Evolutionary conservation across 2,113 vertebrate species (phyloP).

Genomic region (Labeo catla): DNA sequence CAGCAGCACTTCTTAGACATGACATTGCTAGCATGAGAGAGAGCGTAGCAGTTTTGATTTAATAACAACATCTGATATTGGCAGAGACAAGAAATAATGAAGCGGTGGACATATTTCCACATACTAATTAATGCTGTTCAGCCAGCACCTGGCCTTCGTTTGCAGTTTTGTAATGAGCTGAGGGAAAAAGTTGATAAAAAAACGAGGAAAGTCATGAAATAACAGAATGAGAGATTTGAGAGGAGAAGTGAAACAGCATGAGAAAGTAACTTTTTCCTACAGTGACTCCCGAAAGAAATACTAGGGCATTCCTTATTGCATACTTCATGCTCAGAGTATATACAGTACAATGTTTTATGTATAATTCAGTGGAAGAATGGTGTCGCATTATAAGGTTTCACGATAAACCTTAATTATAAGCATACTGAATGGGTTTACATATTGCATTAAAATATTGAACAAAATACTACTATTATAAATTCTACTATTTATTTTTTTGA

Average conservation of each 20-base stretch:
- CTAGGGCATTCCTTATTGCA: not conserved
- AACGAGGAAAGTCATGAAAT: not conserved
- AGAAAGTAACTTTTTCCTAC: not conserved
- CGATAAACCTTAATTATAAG: too few relatives aligned
- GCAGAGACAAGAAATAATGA: conserved; percentile 32
- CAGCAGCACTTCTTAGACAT: not conserved
- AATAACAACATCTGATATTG: conserved; percentile 34
- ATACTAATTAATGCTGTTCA: conserved; percentile 35
- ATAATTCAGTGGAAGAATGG: not conserved
- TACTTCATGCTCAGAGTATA: not conserved
- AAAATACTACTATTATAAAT: not conserved
- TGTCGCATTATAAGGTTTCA: not conserved
- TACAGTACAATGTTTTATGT: not conserved
- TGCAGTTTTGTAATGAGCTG: conserved; percentile 8
- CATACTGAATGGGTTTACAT: not conserved
- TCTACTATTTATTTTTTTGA: not conserved
- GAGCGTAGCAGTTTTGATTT: conserved; percentile 13
- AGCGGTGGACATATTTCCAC: conserved; percentile 34
- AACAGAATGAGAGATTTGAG: not conserved
- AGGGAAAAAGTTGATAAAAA: not conserved
- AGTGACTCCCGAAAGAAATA: not conserved
- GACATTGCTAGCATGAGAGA: not conserved
- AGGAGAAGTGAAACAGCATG: not conserved
- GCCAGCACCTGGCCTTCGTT: conserved; percentile 38
- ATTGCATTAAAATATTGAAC: too few relatives aligned